A percentile compares a stretch with the other conserved stretches of the same genome.
phyloP scores from a whole-genome alignment of 2,888 invertebrate genomes.

The Campoletis raptor region DNA sequence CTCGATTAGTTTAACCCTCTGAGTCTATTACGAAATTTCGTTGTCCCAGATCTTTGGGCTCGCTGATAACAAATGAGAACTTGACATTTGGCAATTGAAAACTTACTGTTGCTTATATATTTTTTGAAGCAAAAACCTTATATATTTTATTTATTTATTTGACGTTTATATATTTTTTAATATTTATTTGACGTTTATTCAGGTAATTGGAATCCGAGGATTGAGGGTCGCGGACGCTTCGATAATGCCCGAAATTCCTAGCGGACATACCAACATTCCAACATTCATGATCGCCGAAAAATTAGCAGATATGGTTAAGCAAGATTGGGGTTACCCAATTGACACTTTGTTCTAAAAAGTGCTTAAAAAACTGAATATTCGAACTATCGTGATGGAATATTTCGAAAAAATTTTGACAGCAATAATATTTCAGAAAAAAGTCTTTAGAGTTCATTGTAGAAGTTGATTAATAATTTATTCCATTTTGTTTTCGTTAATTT shows the following conservation, averaged over 20 bases:
- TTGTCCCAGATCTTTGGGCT: no score
- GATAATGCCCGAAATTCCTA: constrained; percentile 88
- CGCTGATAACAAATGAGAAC: no score
- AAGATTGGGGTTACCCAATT: constrained; percentile 84
- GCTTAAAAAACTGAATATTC: not conserved
- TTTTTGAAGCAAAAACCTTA: no score
- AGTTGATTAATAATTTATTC: not conserved
- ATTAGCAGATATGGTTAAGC: constrained; percentile 88
- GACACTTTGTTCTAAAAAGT: constrained; percentile 54
- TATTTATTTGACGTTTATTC: constrained; percentile 22
- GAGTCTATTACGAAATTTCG: no score
- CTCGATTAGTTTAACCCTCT: no score
- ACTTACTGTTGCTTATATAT: no score
- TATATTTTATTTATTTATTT: not conserved
- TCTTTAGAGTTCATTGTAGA: not conserved
- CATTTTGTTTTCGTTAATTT: not conserved
- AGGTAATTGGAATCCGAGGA: constrained; percentile 85
- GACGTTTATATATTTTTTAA: constrained; percentile 5
- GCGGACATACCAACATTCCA: constrained; percentile 89
- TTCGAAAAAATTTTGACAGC: not conserved
- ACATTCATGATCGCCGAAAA: constrained; percentile 90
- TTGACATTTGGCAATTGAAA: no score
- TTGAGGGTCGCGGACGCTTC: constrained; percentile 89
- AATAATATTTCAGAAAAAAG: not conserved
- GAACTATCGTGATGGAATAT: not conserved